Evolutionary conservation across 1,140 invertebrate genomes (phyloP), one percentile per base, ranked within the genome.

Genomic region (Cyphomyrmex costatus): DNA sequence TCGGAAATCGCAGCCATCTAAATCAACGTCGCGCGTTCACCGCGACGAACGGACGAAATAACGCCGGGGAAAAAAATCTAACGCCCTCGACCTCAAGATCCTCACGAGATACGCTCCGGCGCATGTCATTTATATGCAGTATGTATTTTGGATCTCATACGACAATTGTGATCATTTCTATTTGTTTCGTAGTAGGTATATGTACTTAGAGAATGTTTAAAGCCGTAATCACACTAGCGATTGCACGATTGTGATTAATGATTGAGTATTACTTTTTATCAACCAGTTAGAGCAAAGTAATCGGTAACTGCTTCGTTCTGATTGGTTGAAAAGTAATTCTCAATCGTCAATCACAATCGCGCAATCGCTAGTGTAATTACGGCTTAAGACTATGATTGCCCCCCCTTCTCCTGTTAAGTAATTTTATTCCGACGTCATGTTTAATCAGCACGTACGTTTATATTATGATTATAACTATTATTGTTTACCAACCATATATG

Each of bases 1-100:
- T 92, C 91, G 91, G 91, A 93, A 93, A 93, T 93, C 90, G 90
- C 90, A 88, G 90, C 87, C 92, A 93, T 92, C 93, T 92, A 93
- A 92, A 92, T 93, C 93, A 93, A 93, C 92, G 93, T 93, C 92
- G 86, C 86, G 68, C 86, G 56, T 63, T 80, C 68, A 87, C 79
- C 86, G 87, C 90, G 91, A 92, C 91, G 87, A 90, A 91, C 89
- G 58, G 74, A 36, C 79, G 49, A 53, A 73, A 70, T 85, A 24
- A 85, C 30, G 74, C 24, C 42, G 46, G 33, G 30, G 53, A 16
- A 49, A 49, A 49, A 49, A 61, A 36, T 42, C 16, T 56, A 33
- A 80, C 63, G 79, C 24, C 16, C 66, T 58, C 61, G 77, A 80
- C 46, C 77, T 68, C 77, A 49, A 51, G 30, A 61, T 60, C 24